phyloP scores from a whole-genome alignment of 1,140 invertebrate genomes.

The Listronotus bonariensis region DNA sequence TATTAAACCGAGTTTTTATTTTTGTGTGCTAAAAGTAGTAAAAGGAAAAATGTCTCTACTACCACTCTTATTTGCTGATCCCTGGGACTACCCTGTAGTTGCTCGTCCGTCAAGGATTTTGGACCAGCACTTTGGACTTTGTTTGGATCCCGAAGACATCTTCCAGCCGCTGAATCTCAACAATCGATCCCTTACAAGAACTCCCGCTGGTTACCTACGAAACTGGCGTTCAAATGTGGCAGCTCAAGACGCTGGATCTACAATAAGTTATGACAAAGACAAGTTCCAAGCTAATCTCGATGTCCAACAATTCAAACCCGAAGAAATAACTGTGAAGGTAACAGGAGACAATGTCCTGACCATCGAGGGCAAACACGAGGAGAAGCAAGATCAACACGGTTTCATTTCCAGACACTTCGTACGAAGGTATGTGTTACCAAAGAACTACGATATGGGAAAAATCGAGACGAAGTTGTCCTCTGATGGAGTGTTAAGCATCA shows the following conservation, averaged over 20 bases:
- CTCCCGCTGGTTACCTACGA: slow-evolving; percentile 57
- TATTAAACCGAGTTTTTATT: no score
- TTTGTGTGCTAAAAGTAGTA: no score
- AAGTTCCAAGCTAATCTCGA: slow-evolving; percentile 74
- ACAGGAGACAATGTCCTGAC: slow-evolving; percentile 65
- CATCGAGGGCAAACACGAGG: slow-evolving; percentile 76
- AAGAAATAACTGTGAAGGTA: slow-evolving; percentile 68
- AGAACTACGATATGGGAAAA: no score
- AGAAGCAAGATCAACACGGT: slow-evolving; percentile 75
- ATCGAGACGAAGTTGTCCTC: no score
- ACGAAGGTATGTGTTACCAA: no score
- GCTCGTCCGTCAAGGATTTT: slow-evolving; percentile 60
- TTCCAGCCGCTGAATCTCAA: slow-evolving; percentile 51
- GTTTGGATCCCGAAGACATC: slow-evolving; percentile 61
- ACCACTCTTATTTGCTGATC: slow-evolving; percentile 19
- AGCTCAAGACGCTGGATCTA: slow-evolving; percentile 55
- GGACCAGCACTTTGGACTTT: slow-evolving; percentile 66
- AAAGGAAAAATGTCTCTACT: slow-evolving; percentile 26
- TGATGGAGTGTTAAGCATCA: no score
- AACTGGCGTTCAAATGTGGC: slow-evolving; percentile 57
- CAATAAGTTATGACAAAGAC: slow-evolving; percentile 60
- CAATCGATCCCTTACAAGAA: slow-evolving; percentile 23
- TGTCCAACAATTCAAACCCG: slow-evolving; percentile 83
- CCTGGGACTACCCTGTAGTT: background rate
- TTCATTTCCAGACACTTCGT: slow-evolving; percentile 56